Evolutionary conservation across 2,113 vertebrate genomes (phyloP).

Genomic region (Limnothrissa miodon): DNA sequence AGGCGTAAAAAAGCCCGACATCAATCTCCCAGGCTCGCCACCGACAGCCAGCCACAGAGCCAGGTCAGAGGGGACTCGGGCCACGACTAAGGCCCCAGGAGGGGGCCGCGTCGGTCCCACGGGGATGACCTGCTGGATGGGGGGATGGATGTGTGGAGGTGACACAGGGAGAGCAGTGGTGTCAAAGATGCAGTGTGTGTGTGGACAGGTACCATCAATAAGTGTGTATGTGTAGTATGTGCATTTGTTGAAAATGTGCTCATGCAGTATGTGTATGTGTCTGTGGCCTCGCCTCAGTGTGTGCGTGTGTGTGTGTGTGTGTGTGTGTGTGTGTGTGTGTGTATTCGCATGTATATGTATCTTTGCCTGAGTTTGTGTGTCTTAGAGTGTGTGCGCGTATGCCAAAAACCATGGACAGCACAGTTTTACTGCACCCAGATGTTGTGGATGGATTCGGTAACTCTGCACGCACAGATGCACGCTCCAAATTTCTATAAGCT

Average conservation of each 20-base stretch:
- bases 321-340: neutral
- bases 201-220: neutral
- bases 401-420: neutral
- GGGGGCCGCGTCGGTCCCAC: neutral
- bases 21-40: slow-evolving; percentile 44
- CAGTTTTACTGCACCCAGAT: slow-evolving; percentile 40
- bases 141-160: neutral
- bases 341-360: neutral
- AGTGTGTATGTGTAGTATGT: neutral
- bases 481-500: slow-evolving; percentile 29
- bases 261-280: too few species aligned
- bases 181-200: neutral
- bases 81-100: slow-evolving; percentile 12
- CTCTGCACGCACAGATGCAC: slow-evolving; percentile 19
- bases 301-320: too few species aligned
- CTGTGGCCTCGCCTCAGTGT: too few species aligned
- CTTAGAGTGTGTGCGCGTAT: neutral
- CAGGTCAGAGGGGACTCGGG: slow-evolving; percentile 24
- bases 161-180: neutral
- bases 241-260: too few species aligned
- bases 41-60: neutral
- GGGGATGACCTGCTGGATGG: slow-evolving; percentile 17
- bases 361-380: neutral
- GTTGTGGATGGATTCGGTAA: slow-evolving; percentile 32
- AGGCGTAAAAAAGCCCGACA: slow-evolving; percentile 58